These are phyloP conservation scores for Cryptophagus acutangulus DNA, from an alignment of 2,888 invertebrate species.

Conservation along the genomic window DNA sequence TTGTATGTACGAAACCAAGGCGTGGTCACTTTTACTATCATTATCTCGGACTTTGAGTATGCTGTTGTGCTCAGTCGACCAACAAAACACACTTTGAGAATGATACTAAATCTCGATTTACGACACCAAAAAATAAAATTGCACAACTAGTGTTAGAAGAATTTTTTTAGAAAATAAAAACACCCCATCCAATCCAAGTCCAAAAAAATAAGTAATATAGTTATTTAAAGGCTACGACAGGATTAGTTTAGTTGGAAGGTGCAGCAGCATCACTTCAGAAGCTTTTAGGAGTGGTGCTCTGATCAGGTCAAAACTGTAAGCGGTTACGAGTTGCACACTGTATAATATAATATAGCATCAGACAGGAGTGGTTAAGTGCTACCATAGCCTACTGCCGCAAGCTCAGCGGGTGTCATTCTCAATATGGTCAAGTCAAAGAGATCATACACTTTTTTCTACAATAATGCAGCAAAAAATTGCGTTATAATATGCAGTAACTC, in stretches of 20 bases:
- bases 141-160: too few species aligned
- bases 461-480: slow-evolving; percentile 19
- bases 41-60: slow-evolving; percentile 2
- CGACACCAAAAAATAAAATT: too few species aligned
- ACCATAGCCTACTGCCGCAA: slow-evolving; percentile 15
- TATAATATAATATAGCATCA: too few species aligned
- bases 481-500: slow-evolving; percentile 32
- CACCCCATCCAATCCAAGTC: too few species aligned
- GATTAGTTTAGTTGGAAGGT: slow-evolving; percentile 1
- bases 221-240: too few species aligned
- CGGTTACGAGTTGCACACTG: background rate
- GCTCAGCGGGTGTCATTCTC: slow-evolving; percentile 19
- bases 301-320: background rate
- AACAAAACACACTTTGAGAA: slow-evolving; percentile 30
- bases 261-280: slow-evolving; percentile 3
- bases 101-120: slow-evolving; percentile 30
- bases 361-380: slow-evolving; percentile 18
- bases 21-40: slow-evolving; percentile 35
- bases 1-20: too few species aligned
- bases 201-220: too few species aligned
- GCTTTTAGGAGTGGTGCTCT: background rate
- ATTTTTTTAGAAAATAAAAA: too few species aligned
- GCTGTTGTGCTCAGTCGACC: slow-evolving; percentile 34
- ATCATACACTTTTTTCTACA: slow-evolving; percentile 10
- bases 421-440: slow-evolving; percentile 15